Conservation (phyloP, 2,113 vertebrate species). For the Xenopus laevis region DNA sequence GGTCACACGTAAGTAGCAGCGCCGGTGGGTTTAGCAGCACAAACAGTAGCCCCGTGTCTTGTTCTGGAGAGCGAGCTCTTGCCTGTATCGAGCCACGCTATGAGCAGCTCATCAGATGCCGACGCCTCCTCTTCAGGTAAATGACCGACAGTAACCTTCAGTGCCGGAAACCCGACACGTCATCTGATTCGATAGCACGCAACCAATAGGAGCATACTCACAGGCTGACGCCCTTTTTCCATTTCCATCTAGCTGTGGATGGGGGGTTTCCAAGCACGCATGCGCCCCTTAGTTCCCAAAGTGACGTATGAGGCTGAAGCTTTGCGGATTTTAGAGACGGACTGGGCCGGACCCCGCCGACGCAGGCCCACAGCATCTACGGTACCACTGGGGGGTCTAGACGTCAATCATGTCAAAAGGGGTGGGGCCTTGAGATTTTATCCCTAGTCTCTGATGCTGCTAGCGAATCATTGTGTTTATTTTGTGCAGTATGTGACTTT, state of each 20-base stretch:
- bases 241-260: background rate
- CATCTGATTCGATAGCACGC: constrained; percentile 45
- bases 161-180: constrained; percentile 44
- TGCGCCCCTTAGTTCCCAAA: background rate
- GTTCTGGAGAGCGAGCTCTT: background rate
- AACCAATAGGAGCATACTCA: constrained; percentile 23
- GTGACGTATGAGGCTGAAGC: background rate
- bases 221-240: constrained; percentile 12
- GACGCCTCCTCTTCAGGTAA: constrained; percentile 35
- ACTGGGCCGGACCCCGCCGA: too few species aligned
- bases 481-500: too few species aligned
- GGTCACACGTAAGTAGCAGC: background rate
- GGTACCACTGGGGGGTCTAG: too few species aligned
- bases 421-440: too few species aligned
- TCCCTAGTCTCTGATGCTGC: too few species aligned
- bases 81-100: background rate
- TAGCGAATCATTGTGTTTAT: too few species aligned
- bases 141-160: constrained; percentile 43
- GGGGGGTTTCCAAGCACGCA: background rate
- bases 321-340: too few species aligned
- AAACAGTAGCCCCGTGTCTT: background rate
- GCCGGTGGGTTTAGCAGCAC: background rate
- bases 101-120: background rate
- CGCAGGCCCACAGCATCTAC: too few species aligned
- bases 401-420: too few species aligned